Evolutionary conservation across 2,797 vertebrate species (phyloP).

Genomic region (Brachymystax lenok): DNA sequence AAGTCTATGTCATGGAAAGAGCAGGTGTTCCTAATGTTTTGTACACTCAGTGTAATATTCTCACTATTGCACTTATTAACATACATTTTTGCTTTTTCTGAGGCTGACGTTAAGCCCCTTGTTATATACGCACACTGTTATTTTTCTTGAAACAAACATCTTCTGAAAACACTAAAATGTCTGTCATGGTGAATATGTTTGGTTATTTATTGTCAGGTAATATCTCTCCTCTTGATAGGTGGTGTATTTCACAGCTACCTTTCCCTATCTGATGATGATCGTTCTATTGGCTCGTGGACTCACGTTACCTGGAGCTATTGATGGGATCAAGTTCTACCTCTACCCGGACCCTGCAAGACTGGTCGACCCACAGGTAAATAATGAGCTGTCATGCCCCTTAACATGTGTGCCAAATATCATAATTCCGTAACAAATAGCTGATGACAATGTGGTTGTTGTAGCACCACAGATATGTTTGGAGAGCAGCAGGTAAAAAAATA

Average conservation of each 20-base stretch:
- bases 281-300: slow-evolving; percentile 86
- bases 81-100: too few species aligned
- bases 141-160: too few species aligned
- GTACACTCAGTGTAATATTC: too few species aligned
- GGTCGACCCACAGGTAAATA: slow-evolving; percentile 87
- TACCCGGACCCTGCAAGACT: slow-evolving; percentile 87
- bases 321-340: slow-evolving; percentile 88
- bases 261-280: slow-evolving; percentile 88
- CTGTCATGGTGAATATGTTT: not conserved
- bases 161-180: not conserved
- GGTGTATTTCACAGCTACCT: slow-evolving; percentile 90
- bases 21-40: too few species aligned
- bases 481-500: slow-evolving; percentile 13
- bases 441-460: too few species aligned
- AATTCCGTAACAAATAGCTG: too few species aligned
- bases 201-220: not conserved
- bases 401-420: too few species aligned
- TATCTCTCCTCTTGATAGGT: slow-evolving; percentile 52
- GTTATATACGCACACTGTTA: too few species aligned
- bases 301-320: slow-evolving; percentile 82
- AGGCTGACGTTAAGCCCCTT: too few species aligned
- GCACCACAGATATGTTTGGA: not conserved
- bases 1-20: too few species aligned
- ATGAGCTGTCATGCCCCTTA: not conserved
- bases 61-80: too few species aligned